Evolutionary conservation across 2,888 invertebrate species (phyloP).

Genomic region (Parthenolecanium corni): DNA sequence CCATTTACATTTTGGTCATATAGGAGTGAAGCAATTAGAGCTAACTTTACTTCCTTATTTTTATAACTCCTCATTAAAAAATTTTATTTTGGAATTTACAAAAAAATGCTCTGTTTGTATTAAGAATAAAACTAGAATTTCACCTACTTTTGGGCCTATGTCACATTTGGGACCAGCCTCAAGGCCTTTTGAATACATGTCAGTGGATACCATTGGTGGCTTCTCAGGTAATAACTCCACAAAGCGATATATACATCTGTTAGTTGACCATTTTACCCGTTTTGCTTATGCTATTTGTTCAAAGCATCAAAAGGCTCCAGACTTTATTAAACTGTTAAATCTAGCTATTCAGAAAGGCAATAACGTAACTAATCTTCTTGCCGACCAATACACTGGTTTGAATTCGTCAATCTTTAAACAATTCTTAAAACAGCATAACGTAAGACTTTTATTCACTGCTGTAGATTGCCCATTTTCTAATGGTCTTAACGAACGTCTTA

Average conservation of each 20-base stretch:
- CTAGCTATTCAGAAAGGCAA: not conserved
- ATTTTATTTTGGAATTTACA: conserved; percentile 32
- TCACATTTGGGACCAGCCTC: conserved; percentile 35
- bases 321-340: not conserved
- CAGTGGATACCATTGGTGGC: conserved; percentile 36
- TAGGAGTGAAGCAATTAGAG: conserved; percentile 5
- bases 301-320: not conserved
- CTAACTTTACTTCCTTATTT: not conserved
- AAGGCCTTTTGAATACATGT: conserved; percentile 34
- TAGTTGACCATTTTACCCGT: conserved; percentile 33
- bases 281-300: not conserved
- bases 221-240: conserved; percentile 34
- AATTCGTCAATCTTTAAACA: not conserved
- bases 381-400: not conserved
- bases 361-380: not conserved
- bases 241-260: conserved; percentile 35
- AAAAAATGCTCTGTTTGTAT: conserved; percentile 32
- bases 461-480: conserved; percentile 26
- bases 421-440: not conserved
- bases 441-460: not conserved
- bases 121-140: conserved; percentile 35
- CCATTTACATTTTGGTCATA: conserved; percentile 2
- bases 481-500: not conserved
- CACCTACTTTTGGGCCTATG: conserved; percentile 33
- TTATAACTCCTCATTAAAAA: conserved; percentile 25